Evolutionary conservation across 2,888 invertebrate species (phyloP).

Genomic region (Frankliniella intonsa): DNA sequence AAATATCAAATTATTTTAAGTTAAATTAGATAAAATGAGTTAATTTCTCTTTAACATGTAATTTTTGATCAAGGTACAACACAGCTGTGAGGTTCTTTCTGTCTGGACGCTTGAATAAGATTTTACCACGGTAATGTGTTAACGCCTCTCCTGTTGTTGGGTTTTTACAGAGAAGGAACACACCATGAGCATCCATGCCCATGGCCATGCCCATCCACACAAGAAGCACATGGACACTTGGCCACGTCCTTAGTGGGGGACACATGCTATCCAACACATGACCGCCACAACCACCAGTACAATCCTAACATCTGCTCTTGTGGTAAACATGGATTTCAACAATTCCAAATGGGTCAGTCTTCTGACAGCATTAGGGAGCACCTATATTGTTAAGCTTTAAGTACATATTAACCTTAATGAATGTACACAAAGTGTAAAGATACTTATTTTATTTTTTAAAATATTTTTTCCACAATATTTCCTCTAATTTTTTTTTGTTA

Average conservation of each 20-base stretch:
- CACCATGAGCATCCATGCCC: neutral
- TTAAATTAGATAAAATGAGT: too few relatives aligned
- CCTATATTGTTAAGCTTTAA: conserved; percentile 21
- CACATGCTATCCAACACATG: conserved; percentile 21
- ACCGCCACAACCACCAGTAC: conserved; percentile 13
- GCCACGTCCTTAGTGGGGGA: neutral
- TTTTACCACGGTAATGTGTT: neutral
- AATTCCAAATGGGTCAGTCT: conserved; percentile 13
- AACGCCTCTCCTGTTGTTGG: conserved; percentile 14
- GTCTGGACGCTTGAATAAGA: neutral
- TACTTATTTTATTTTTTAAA: conserved; percentile 10
- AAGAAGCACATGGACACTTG: conserved; percentile 24
- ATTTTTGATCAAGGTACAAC: neutral
- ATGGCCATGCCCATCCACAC: conserved; percentile 7
- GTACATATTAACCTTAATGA: neutral
- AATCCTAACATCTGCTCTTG: neutral
- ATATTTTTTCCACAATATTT: conserved; percentile 12
- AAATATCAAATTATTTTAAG: too few relatives aligned
- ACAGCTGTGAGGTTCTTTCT: conserved; percentile 15
- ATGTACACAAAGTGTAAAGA: conserved; percentile 25
- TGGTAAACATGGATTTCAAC: conserved; percentile 26
- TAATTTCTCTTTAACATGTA: too few relatives aligned
- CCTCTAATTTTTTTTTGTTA: neutral
- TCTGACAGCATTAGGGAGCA: conserved; percentile 22
- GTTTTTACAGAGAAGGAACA: conserved; percentile 23